Base-by-base conservation (phyloP, 92 coral and sea anemone species). In the Porites rus region DNA sequence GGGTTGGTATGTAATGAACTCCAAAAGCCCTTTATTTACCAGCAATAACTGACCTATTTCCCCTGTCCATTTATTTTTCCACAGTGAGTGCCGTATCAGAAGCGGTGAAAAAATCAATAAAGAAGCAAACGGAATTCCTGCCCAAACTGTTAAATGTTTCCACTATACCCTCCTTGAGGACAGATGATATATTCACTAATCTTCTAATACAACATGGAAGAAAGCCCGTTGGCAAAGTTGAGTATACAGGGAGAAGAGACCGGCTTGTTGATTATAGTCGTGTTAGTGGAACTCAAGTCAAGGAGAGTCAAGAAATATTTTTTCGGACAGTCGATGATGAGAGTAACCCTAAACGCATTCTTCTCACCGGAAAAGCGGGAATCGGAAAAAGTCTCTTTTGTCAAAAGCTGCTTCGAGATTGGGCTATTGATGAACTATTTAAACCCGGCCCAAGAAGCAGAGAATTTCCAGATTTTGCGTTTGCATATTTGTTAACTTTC, bases 361-460 rank as follows among this genome's bases (percentile, higher is more conserved):
- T 78, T 61, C 53, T 77, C 22, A 86, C 62, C 66, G 94, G 94
- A 10, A 88, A 88, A 69, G 88, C 79, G 43, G 94, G 94, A 6
- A 91, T 91, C 70, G 94, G 94, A 66, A 91, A 91, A 62, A 59
- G 86, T 43, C 63, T 87, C 17, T 82, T 91, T 59, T 77, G 78
- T 18, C 88, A 71, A 53, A 92, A 89, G 80, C 77, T 92, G 60
- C 51, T 89, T 43, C 88, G 92, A 76, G 94, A 92, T 61, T 88
- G 92, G 90, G 92, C 92, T n/a, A 43, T 69, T 56, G 83, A 20
- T 19, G 17, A 43, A 17, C 68, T 80, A 51, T 78, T 68, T 56
- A 77, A 81, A 2, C 58, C 74, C 54, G 31, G 31, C 31, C 20
- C 61, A 18, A 56, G 12, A 25, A 20, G 19, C 18, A 56, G 54